Evolutionary conservation across 2,797 vertebrate genomes (phyloP), one percentile per base, ranked within the genome.

Genomic region (Danionella dracula): DNA sequence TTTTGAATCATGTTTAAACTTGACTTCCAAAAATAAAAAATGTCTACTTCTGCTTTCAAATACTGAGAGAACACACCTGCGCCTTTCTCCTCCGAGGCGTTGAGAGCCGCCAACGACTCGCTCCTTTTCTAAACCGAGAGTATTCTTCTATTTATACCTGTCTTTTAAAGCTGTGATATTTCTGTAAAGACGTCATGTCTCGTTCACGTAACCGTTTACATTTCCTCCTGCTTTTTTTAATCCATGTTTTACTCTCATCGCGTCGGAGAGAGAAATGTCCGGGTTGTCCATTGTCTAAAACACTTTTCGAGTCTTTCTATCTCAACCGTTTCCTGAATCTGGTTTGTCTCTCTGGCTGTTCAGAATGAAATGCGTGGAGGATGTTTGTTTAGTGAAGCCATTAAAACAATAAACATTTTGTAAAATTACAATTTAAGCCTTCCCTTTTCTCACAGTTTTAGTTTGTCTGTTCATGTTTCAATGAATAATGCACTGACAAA

Each of bases 241-340:
- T 15, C 44, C 2, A 31, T 75, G 34, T 15, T 41, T 41, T 16
- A 66, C 79, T 82, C 82, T 84, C 80, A 70, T 72, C 74, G 45
- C 65, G n/a, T 48, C 46, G 66, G 74, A 70, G 78, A 72, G 80
- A 66, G 27, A 38, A 46, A 31, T 46, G 29, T n/a, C 9, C 32
- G 49, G 5, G 8, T 62, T 40, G 7, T 60, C 49, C 34, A 67
- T 12, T 34, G 40, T 56, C 56, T 48, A 66, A 66, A 48, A 32
- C 5, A 4, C 12, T 35, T 66, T 13, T 66, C 0, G 5, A 40
- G 53, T 45, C 55, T 37, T 27, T 27, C 23, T 27, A 27, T 27
- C 51, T 44, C 12, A 32, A n/a, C 8, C 29, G 40, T 31, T 12
- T 19, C 5, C 9, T 38, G 19, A 0, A 4, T 41, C 35, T 53